Evolutionary conservation across 2,888 invertebrate genomes (phyloP), one percentile per base, ranked within the genome.

Genomic region (Ornithoptera priamus): DNA sequence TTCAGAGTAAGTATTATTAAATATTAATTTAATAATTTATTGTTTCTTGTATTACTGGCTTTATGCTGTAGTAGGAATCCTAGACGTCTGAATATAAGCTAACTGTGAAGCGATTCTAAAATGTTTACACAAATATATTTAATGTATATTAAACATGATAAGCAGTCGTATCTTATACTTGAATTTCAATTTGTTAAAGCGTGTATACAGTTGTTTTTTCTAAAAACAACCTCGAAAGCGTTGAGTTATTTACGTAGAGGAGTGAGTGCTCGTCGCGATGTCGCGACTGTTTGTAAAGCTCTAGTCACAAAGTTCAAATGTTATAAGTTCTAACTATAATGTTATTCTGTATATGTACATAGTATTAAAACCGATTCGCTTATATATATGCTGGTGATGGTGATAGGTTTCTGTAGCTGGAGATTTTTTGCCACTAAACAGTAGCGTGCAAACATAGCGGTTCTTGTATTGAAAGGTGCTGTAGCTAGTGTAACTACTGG

Each of bases 281-380:
- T 70, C 62, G 22, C 30, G 30, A 22, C 22, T 59, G 58, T 65
- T 65, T 62, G 62, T 62, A 53, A 17, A 39, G 50, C 62, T 53
- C 62, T 67, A 46, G 36, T 60, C 53, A 36, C 62, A 58, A 69
- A 67, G 66, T 70, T 70, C 59, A 70, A 70, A 67, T 67, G 70
- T 67, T 67, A 67, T 59, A 39, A 62, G 62, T 56, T 39, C 50
- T 46, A 62, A 39, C 57, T 57, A 12, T 30, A 36, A 53, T 22
- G 22, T 18, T 53, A n/a, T 12, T 46, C 15, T 46, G 15, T 39
- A 39, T 39, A 39, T 39, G 6, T 39, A 39, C 30, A 39, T 15
- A 46, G 46, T 15, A 15, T 12, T 46, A 12, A 15, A 46, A 46
- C 15, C 3, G 46, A 46, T 46, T 15, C 15, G 46, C 46, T 46